A percentile compares a stretch with the other conserved stretches of the same genome.
Evolutionary conservation across 2,113 vertebrate species (phyloP).

Genomic region (Menidia beryllina): DNA sequence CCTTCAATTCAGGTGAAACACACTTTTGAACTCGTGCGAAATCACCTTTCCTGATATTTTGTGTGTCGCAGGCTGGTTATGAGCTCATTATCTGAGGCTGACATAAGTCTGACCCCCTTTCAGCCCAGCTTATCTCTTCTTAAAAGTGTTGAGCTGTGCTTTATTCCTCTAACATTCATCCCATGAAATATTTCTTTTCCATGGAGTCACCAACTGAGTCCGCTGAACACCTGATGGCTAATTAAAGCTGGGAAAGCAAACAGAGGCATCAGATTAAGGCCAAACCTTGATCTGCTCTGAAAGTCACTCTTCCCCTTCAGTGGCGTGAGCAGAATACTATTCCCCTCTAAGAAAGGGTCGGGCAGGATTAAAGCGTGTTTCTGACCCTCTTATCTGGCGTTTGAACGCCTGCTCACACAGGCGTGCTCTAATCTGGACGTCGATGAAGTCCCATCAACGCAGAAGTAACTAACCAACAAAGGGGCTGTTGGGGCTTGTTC

Average conservation of each 20-base stretch:
- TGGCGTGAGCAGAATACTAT: conserved; percentile 58
- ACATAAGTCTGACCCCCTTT: background rate
- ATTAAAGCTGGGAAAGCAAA: conserved; percentile 15
- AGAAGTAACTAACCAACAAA: conserved; percentile 85
- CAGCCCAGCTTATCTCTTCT: background rate
- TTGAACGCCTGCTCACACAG: conserved; percentile 97
- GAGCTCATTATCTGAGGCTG: conserved; percentile 16
- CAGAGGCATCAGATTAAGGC: background rate
- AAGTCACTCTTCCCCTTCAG: conserved; percentile 51
- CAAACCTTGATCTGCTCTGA: conserved; percentile 39
- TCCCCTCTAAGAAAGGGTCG: conserved; percentile 86
- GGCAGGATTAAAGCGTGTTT: conserved; percentile 93
- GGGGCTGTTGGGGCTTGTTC: conserved; percentile 87
- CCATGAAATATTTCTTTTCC: background rate
- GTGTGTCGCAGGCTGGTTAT: background rate
- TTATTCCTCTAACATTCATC: background rate
- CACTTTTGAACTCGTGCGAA: too few species aligned
- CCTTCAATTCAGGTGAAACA: background rate
- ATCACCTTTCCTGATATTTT: background rate
- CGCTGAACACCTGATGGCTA: background rate
- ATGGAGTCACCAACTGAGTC: background rate
- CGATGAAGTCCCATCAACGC: conserved; percentile 92
- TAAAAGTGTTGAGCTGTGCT: background rate
- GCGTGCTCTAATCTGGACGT: conserved; percentile 95
- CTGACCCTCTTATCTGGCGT: conserved; percentile 91